Evolutionary conservation across 2,113 vertebrate species (phyloP), one percentile per base, ranked within the genome.

Genomic region (Eurypyga helias): DNA sequence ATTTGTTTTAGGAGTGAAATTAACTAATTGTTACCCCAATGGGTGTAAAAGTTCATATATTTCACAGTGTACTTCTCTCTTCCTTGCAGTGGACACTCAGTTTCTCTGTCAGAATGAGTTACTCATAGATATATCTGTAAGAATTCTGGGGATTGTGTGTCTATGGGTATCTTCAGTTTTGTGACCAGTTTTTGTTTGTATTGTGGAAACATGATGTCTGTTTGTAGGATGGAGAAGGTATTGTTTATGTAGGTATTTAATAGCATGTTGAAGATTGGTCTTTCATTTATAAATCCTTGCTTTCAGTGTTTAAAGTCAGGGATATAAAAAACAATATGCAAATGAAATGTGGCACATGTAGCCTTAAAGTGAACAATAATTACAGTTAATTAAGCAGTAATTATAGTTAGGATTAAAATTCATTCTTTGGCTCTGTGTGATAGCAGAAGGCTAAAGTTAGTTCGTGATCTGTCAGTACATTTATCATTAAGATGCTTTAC

Each of bases 321-420:
- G 54, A 34, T 79, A 61, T 69, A 62, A 78, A 95, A 95, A 91
- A 26, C 67, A 89, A 60, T 55, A 75, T 78, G 43, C 86, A 73
- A 90, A 90, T 89, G 76, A 78, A 90, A 89, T 67, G 52, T 89
- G 88, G 64, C 82, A 71, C 64, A 73, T 54, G 58, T 79, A 73
- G 60, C 94, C 77, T 93, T 94, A 75, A 94, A 90, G 67, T 90
- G 90, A 89, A 92, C 69, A 75, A 82, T 93, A 95, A 90, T 96
- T 93, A 71, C 61, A 81, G 86, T 93, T 96, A 93, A 93, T 94
- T 95, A 94, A 96, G 82, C 67, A 94, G 90, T 96, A 52, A 90
- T 93, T 95, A 45, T 81, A 88, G 55, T 73, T 91, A 96, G 77
- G 69, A 77, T 95, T 95, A 72, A 94, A 91, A 94, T 92, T 89